Base-by-base conservation (phyloP, 2,888 invertebrate genomes). In the Drosophila merina region DNA sequence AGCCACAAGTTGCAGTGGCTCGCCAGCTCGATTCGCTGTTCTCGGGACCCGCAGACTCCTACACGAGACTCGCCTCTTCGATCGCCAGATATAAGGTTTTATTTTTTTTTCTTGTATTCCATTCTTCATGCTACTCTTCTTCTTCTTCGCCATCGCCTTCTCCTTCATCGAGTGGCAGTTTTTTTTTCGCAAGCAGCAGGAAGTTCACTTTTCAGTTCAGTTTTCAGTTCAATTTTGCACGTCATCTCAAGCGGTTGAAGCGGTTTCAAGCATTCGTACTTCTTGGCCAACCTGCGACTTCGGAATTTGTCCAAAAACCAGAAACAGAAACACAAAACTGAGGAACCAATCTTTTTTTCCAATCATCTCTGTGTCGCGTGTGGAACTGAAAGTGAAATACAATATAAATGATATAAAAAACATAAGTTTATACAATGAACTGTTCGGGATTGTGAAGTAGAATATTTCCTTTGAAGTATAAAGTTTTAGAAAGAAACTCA, bases 151-250 rank as follows among this genome's bases (percentile, higher is more conserved):
- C 50, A 8, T 42, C 26, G n/a, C 45, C 20, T 45, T 63, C 48
- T 40, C 30, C 42, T 28, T 55, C 31, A 59, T 60, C 36, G 52
- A 50, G 48, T 62, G 54, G n/a, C 33, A 44, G 20, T 25, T 20
- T 72, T 79, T 79, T 14, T 79, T 77, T 68, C 60, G 88, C 88
- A 78, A 45, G 56, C 79, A 82, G 78, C 86, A 89, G 86, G 88
- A 84, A 88, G 86, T 87, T 77, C 64, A 87, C 66, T 87, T 85
- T 70, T 85, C 74, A 82, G 87, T 72, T 88, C 85, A 88, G 88
- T 88, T 75, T 72, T 88, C 85, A 88, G 88, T 88, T 75, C 75
- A 81, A 85, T 78, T 85, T 86, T 83, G 89, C 81, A 88, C 88
- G 88, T 88, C 88, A 86, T 88, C 89, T 77, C 74, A 85, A 85